Evolutionary conservation across 2,797 vertebrate genomes (phyloP).

Genomic region (Helostoma temminkii): DNA sequence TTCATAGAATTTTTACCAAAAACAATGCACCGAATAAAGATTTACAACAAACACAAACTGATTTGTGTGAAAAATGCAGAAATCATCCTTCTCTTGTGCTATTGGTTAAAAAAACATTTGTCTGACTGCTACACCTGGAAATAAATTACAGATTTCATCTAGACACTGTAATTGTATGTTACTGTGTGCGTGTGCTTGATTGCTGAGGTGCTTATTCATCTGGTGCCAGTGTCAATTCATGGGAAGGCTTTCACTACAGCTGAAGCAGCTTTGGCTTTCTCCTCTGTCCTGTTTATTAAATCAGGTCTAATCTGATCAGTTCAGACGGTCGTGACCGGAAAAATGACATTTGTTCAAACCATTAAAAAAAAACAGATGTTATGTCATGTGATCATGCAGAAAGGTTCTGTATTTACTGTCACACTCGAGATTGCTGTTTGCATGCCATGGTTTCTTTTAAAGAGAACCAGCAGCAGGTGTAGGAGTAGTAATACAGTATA

Average conservation of each 20-base stretch:
- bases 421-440: too few species aligned
- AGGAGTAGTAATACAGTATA: too few species aligned
- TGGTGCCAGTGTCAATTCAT: background rate
- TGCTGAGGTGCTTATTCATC: constrained; percentile 1
- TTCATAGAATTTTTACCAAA: background rate
- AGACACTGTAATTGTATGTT: background rate
- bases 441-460: background rate
- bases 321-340: background rate
- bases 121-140: constrained; percentile 5
- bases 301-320: background rate
- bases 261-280: background rate
- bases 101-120: too few species aligned
- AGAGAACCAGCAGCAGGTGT: background rate
- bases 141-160: constrained; percentile 5
- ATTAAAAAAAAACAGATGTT: too few species aligned
- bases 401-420: too few species aligned
- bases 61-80: too few species aligned
- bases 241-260: background rate
- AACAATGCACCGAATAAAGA: background rate
- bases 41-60: background rate
- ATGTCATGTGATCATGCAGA: background rate
- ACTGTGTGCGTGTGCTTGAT: background rate
- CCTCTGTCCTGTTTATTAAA: background rate
- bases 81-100: too few species aligned
- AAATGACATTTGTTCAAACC: background rate